phyloP scores from a whole-genome alignment of 2,113 vertebrate species.

The Oryzias javanicus region DNA sequence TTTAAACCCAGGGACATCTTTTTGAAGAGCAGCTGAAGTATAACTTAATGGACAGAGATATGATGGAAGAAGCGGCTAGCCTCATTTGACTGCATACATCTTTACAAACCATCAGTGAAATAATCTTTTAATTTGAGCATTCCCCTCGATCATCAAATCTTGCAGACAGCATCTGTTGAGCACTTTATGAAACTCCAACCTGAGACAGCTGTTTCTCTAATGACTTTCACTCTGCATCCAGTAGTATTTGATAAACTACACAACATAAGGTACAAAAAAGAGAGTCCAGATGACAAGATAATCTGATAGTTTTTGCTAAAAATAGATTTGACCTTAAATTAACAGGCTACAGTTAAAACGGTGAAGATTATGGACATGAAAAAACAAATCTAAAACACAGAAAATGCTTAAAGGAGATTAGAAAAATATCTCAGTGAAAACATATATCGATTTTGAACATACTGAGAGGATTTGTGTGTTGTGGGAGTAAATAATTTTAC shows the following conservation, averaged over 20 bases:
- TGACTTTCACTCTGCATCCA: slow-evolving; percentile 48
- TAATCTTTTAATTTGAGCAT: slow-evolving; percentile 68
- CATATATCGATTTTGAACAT: no score
- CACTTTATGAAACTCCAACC: slow-evolving; percentile 54
- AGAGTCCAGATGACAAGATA: no score
- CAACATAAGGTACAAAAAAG: neutral
- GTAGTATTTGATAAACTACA: slow-evolving; percentile 14
- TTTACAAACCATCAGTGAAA: slow-evolving; percentile 52
- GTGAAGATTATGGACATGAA: no score
- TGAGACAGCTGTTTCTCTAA: slow-evolving; percentile 64
- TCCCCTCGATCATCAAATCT: slow-evolving; percentile 44
- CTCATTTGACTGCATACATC: slow-evolving; percentile 55
- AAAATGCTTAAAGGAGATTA: no score
- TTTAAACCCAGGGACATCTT: slow-evolving; percentile 29
- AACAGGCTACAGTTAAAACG: no score
- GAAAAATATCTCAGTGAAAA: no score
- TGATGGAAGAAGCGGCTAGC: slow-evolving; percentile 48
- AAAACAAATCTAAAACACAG: no score
- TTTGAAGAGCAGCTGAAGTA: slow-evolving; percentile 52
- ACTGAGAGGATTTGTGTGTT: no score
- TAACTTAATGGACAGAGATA: slow-evolving; percentile 67
- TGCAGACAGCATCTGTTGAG: slow-evolving; percentile 59
- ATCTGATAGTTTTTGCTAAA: no score
- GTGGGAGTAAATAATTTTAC: no score
- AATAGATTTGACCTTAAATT: no score